Conservation (phyloP, 2,888 invertebrate genomes). For the Athalia circularis region DNA sequence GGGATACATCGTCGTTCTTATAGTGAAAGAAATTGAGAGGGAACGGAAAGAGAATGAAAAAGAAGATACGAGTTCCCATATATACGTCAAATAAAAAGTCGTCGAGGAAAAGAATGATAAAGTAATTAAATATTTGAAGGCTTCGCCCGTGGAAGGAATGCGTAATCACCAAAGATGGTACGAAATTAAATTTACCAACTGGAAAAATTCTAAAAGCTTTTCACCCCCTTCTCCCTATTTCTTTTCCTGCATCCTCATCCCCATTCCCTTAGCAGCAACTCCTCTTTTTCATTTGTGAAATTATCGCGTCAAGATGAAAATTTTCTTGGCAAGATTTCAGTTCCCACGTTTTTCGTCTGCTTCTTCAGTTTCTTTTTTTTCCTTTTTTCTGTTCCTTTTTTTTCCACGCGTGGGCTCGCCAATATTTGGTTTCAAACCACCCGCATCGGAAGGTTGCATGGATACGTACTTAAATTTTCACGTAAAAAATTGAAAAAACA, state of each 20-base stretch:
- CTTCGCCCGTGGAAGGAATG: slow-evolving; percentile 19
- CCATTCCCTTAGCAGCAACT: background rate
- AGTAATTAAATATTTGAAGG: slow-evolving; percentile 37
- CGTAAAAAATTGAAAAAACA: background rate
- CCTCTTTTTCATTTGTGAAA: background rate
- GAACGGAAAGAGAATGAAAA: too few relatives aligned
- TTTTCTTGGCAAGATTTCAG: slow-evolving; percentile 8
- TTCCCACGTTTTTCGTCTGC: background rate
- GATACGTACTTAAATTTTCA: background rate
- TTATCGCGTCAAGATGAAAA: slow-evolving; percentile 10
- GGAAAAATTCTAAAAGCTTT: slow-evolving; percentile 31
- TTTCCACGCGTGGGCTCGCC: background rate
- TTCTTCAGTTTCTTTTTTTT: background rate
- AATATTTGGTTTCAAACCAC: slow-evolving; percentile 6
- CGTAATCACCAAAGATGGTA: slow-evolving; percentile 25
- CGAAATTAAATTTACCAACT: slow-evolving; percentile 33
- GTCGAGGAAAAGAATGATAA: background rate
- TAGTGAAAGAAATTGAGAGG: too few relatives aligned
- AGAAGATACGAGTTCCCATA: background rate
- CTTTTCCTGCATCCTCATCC: background rate
- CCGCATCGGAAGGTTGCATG: background rate
- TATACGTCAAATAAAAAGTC: background rate
- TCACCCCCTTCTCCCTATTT: background rate
- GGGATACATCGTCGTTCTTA: too few relatives aligned
- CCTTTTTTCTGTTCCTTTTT: background rate